Conservation (phyloP, 2,888 invertebrate genomes). For the Lagria hirta region DNA sequence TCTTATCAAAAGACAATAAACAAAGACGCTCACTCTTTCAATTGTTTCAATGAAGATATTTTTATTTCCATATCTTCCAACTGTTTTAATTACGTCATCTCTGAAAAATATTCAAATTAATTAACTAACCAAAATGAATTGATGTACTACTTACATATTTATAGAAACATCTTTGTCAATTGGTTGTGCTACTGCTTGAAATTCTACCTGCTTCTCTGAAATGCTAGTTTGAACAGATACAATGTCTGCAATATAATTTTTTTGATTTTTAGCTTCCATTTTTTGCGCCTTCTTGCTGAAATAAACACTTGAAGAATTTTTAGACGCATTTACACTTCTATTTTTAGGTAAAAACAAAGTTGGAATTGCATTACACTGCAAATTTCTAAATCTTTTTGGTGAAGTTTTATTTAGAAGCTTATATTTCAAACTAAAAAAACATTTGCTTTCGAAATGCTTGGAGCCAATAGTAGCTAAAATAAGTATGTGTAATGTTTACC, state of each 20-base stretch:
- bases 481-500: too few relatives aligned
- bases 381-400: not conserved
- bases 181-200: too few relatives aligned
- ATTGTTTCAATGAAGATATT: too few relatives aligned
- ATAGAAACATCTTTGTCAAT: too few relatives aligned
- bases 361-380: slow-evolving; percentile 1
- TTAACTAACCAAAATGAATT: too few relatives aligned
- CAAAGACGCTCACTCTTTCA: slow-evolving; percentile 4
- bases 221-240: not conserved
- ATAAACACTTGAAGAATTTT: slow-evolving; percentile 1
- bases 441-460: not conserved
- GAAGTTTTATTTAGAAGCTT: not conserved
- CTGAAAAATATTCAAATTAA: too few relatives aligned
- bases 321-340: not conserved
- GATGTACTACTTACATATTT: too few relatives aligned
- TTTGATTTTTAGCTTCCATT: slow-evolving; percentile 1
- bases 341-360: not conserved
- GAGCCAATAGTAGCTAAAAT: not conserved
- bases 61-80: too few relatives aligned
- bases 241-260: not conserved
- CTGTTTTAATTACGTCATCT: too few relatives aligned
- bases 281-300: not conserved
- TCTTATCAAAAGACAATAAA: slow-evolving; percentile 16
- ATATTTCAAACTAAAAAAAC: not conserved
- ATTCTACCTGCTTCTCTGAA: too few relatives aligned